Evolutionary conservation across 2,113 vertebrate species (phyloP).

Genomic region (Oryctolagus cuniculus): mOryCun1.1 NC_091445.1:50758001-50758500

Average conservation of each 20-base stretch:
- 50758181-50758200: not conserved
- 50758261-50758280: not conserved
- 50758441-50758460: not conserved
- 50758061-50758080: no score
- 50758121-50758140: no score
- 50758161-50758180: not conserved
- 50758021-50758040: no score
- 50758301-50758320: not conserved
- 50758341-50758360: conserved; percentile 3
- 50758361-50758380: not conserved
- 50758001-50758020: no score
- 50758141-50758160: no score
- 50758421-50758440: not conserved
- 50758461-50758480: not conserved
- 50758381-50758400: not conserved
- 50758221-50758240: not conserved
- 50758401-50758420: not conserved
- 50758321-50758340: conserved; percentile 18
- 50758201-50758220: not conserved
- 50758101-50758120: no score
- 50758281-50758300: not conserved
- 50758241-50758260: not conserved
- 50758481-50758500: not conserved
- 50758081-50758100: no score
- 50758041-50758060: no score